These are phyloP conservation scores for Macrosiphum euphorbiae DNA, from an alignment of 2,888 invertebrate species.

Conservation along the genomic window DNA sequence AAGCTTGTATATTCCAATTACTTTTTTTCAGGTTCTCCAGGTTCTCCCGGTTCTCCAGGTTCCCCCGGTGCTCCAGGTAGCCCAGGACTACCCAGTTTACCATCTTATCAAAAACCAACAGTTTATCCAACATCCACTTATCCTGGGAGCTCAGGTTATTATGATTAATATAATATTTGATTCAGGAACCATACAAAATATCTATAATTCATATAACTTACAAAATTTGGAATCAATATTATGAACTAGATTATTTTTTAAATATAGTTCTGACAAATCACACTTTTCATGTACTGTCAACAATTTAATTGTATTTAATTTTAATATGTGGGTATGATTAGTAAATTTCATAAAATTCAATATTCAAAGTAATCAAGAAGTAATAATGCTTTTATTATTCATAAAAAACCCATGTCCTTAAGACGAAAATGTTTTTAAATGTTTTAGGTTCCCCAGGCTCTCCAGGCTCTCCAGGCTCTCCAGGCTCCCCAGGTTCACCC, in stretches of 20 bases:
- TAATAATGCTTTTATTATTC: background rate
- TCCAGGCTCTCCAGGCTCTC: slow-evolving; percentile 66
- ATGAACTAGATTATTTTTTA: background rate
- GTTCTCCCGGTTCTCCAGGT: background rate
- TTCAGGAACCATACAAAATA: background rate
- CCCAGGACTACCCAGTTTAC: slow-evolving; percentile 54
- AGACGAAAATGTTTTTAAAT: background rate
- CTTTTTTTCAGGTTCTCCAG: too few relatives aligned
- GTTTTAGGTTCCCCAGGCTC: slow-evolving; percentile 43
- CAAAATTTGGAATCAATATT: background rate
- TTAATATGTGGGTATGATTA: background rate
- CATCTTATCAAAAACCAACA: slow-evolving; percentile 68
- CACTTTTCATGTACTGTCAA: background rate
- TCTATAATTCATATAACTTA: background rate
- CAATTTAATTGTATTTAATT: background rate
- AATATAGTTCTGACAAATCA: background rate
- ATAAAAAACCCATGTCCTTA: background rate
- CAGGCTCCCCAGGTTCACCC: slow-evolving; percentile 66
- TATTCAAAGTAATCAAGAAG: background rate
- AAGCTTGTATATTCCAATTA: background rate
- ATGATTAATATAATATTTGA: background rate
- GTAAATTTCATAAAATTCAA: background rate
- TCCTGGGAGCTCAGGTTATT: slow-evolving; percentile 69
- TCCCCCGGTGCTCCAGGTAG: background rate
- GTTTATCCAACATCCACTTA: slow-evolving; percentile 67